phyloP scores from a whole-genome alignment of 1,140 invertebrate genomes.

The Drosophila ambigua region DNA sequence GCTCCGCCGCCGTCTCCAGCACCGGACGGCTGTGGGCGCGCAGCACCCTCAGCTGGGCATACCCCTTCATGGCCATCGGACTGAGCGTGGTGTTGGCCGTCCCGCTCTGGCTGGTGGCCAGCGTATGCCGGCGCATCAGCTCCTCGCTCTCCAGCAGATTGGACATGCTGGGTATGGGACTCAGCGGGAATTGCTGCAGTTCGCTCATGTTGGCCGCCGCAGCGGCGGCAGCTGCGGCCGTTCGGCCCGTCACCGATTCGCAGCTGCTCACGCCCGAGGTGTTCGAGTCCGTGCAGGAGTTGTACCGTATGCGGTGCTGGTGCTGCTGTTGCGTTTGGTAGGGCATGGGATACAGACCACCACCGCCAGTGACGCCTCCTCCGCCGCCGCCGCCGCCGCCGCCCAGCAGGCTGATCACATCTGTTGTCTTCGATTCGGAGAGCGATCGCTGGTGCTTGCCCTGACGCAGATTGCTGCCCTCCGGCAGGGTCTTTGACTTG shows the following conservation, averaged over 20 bases:
- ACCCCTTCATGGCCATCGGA: conserved; percentile 91
- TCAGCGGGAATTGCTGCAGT: conserved; percentile 88
- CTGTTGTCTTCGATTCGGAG: conserved; percentile 87
- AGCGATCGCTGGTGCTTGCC: conserved; percentile 86
- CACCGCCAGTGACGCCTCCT: background rate
- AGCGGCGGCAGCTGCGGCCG: conserved; percentile 60
- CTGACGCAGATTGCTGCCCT: conserved; percentile 61
- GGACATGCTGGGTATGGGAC: conserved; percentile 92
- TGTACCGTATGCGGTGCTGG: conserved; percentile 76
- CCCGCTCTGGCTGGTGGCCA: conserved; percentile 55
- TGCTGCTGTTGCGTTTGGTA: conserved; percentile 14
- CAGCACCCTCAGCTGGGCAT: conserved; percentile 90
- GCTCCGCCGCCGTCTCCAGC: conserved; percentile 70
- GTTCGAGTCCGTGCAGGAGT: conserved; percentile 89
- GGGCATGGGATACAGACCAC: conserved; percentile 32
- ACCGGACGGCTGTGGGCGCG: conserved; percentile 87
- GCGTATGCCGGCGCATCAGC: conserved; percentile 67
- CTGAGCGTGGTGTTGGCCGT: conserved; percentile 78
- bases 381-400: background rate
- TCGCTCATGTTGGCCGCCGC: conserved; percentile 84
- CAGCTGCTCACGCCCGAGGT: conserved; percentile 91
- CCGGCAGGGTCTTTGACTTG: conserved; percentile 78
- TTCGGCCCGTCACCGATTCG: conserved; percentile 87
- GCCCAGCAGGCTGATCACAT: conserved; percentile 69
- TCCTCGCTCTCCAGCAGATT: conserved; percentile 85